Percentiles rank a stretch among this genome's conserved stretches.
These are phyloP conservation scores for Actinia tenebrosa DNA, from an alignment of 64 coral and sea anemone genomes.

Conservation along the genomic window DNA sequence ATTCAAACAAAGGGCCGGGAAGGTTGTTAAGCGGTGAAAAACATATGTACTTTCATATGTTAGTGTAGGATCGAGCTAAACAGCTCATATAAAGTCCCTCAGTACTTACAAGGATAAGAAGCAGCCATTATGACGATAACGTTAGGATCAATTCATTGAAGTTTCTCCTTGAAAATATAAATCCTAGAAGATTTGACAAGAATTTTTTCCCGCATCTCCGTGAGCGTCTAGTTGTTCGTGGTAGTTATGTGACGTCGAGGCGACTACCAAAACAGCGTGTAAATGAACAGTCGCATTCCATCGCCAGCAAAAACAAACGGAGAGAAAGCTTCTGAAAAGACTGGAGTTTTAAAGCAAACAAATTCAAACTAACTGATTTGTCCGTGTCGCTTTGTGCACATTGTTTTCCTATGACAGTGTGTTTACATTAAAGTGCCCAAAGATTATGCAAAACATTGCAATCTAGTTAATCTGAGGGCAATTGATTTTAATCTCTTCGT, in stretches of 20 bases:
- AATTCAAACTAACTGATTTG: neutral
- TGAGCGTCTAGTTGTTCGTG: neutral
- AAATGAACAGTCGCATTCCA: constrained; percentile 1
- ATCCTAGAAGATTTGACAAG: neutral
- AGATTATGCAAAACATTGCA: constrained; percentile 21
- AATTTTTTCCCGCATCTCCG: neutral
- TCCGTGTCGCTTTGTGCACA: constrained; percentile 1
- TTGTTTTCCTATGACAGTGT: constrained; percentile 5
- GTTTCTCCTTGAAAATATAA: neutral
- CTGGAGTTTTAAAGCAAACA: constrained; percentile 11
- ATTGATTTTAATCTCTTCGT: constrained; percentile 19
- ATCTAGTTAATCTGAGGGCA: constrained; percentile 12
- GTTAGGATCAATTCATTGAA: neutral
- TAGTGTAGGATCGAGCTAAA: neutral
- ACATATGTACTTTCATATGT: neutral
- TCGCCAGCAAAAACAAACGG: neutral
- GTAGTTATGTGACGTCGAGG: neutral
- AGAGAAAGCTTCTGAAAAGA: neutral
- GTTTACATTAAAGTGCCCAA: constrained; percentile 2
- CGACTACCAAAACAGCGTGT: neutral
- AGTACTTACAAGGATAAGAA: constrained; percentile 22
- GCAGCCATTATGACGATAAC: constrained; percentile 1
- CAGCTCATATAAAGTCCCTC: neutral
- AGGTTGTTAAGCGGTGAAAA: neutral
- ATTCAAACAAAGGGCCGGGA: no score